phyloP scores from a whole-genome alignment of 2,888 invertebrate species.

The Tachystola acroxantha region DNA sequence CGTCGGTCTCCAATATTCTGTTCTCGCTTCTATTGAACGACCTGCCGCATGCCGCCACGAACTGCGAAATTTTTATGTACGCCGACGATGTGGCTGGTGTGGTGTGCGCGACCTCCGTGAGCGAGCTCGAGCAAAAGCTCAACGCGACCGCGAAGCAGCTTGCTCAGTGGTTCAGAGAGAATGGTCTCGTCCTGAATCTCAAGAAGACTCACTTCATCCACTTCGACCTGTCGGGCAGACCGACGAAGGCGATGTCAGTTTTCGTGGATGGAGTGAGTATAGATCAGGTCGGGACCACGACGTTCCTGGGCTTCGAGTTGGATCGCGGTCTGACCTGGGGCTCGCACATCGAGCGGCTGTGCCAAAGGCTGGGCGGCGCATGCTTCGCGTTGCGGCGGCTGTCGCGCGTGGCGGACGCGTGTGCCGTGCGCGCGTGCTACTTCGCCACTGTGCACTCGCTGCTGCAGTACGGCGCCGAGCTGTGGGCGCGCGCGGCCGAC shows the following conservation, averaged over 20 bases:
- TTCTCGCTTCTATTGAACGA: not conserved
- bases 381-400: not conserved
- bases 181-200: constrained; percentile 6
- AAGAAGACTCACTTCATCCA: constrained; percentile 7
- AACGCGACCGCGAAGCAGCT: constrained; percentile 1
- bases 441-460: not conserved
- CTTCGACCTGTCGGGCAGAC: not conserved
- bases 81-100: constrained; percentile 9
- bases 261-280: not conserved
- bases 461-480: not conserved
- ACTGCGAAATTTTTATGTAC: constrained; percentile 3
- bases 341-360: not conserved
- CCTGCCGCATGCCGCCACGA: not conserved
- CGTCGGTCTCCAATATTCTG: not conserved
- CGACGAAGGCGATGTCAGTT: not conserved
- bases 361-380: not conserved
- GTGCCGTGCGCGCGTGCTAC: not conserved
- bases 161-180: constrained; percentile 3
- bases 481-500: not conserved
- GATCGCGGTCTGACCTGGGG: not conserved
- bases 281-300: not conserved
- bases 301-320: not conserved
- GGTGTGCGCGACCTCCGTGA: not conserved
- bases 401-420: not conserved
- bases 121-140: not conserved